Percentiles rank a stretch among this genome's conserved stretches.
These are phyloP conservation scores for Sarcoramphus papa DNA, from an alignment of 2,797 vertebrate species.

Conservation along the genomic window DNA sequence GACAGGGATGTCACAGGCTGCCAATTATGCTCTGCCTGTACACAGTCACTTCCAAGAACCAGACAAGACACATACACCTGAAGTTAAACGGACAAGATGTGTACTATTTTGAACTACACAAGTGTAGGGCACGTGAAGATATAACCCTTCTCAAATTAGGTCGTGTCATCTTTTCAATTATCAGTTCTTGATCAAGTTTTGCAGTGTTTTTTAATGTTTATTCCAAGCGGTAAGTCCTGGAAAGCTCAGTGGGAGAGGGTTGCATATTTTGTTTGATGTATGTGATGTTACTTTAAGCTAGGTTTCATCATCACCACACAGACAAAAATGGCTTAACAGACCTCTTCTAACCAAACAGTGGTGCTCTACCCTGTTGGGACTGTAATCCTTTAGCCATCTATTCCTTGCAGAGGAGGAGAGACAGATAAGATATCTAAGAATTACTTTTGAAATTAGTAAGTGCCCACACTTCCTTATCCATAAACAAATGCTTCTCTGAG, in stretches of 20 bases:
- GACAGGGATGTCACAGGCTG: constrained; percentile 79
- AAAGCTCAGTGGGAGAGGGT: not conserved
- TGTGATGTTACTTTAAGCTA: not conserved
- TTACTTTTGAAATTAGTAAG: not conserved
- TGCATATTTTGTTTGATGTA: not conserved
- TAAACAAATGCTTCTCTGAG: not conserved
- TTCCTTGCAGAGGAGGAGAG: not conserved
- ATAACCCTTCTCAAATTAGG: constrained; percentile 48
- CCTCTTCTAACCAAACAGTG: not conserved
- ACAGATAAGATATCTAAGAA: not conserved
- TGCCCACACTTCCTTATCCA: not conserved
- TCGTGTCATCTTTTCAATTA: constrained; percentile 29
- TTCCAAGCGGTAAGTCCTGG: not conserved
- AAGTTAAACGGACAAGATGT: constrained; percentile 64
- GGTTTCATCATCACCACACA: not conserved
- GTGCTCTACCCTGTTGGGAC: not conserved
- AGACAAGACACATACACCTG: constrained; percentile 62
- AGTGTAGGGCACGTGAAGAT: not conserved
- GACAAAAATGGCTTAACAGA: not conserved
- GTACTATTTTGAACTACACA: constrained; percentile 62
- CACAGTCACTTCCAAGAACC: constrained; percentile 71
- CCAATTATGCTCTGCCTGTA: constrained; percentile 76
- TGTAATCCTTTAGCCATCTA: not conserved
- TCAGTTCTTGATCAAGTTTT: constrained; percentile 29
- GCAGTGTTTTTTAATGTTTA: not conserved